Evolutionary conservation across 2,888 invertebrate genomes (phyloP), one percentile per base, ranked within the genome.

Genomic region (Dinocampus coccinellae): DNA sequence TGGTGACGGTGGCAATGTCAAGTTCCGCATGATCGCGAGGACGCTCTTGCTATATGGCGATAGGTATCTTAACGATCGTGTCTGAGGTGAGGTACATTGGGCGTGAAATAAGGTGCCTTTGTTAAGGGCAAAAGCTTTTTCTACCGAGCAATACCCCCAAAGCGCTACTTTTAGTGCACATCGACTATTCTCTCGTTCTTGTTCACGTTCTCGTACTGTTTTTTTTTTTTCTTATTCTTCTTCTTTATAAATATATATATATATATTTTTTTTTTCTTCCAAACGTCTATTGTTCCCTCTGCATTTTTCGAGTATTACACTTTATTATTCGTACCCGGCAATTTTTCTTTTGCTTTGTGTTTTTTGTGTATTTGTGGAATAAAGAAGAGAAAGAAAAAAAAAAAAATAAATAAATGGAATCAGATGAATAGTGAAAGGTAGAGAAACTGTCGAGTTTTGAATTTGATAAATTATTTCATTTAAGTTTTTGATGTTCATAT

Each of bases 41-140:
- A 74, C 70, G 66, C 16, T 47, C 74, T 16, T 47, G 6, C 47
- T 47, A 47, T 47, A 47, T 47, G 3, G 47, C 47, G 82, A 83
- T 82, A 80, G 81, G 80, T 81, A 82, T 85, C 84, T 83, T 84
- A 84, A 84, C 82, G 84, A 84, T 84, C 83, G 78, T 81, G 83
- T 83, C 83, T 82, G 81, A 79, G 79, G 79, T 73, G 69, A 74
- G 78, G 76, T 82, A 83, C 80, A 83, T 83, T 80, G 82, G 79
- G 82, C 83, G 84, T 83, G 81, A 84, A 84, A 83, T 81, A 83
- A 81, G 80, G 79, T 79, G 78, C 79, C 80, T 81, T 83, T 83
- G 81, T 83, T 81, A 78, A 76, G 76, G 77, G 58, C 57, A 9
- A 67, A 67, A 70, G 66, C 69, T 75, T 73, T n/a, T n/a, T 75